Percentiles rank a stretch among this genome's conserved stretches.
phyloP scores from a whole-genome alignment of 2,113 vertebrate genomes.

The Nesogale talazaci region DNA sequence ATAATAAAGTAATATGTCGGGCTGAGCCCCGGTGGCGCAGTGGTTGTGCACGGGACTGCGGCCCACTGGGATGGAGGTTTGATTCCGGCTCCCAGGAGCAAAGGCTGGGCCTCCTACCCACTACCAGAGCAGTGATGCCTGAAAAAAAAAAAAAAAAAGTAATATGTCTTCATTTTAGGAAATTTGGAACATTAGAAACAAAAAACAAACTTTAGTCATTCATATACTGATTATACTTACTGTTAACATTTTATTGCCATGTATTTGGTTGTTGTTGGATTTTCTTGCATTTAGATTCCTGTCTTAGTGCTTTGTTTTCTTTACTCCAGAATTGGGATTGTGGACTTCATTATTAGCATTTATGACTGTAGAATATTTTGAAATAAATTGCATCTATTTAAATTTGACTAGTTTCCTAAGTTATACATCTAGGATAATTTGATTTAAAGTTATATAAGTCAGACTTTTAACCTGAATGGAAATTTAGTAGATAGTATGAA shows the following conservation, averaged over 20 bases:
- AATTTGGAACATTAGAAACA: background rate
- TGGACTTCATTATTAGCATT: conserved; percentile 17
- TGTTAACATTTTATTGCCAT: background rate
- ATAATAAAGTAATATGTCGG: conserved; percentile 17
- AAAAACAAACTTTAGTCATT: conserved; percentile 23
- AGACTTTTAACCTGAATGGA: conserved; percentile 57
- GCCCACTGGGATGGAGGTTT: too few relatives aligned
- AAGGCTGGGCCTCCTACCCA: too few relatives aligned
- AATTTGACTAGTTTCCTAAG: background rate
- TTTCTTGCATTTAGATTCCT: background rate
- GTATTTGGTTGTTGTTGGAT: background rate
- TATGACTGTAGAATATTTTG: background rate
- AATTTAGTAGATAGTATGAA: conserved; percentile 43
- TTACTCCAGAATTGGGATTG: background rate
- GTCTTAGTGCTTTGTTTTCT: background rate
- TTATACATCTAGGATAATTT: conserved; percentile 30
- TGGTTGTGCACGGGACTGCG: too few relatives aligned
- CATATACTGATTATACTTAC: background rate
- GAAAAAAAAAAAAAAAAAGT: too few relatives aligned
- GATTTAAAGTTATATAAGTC: conserved; percentile 54
- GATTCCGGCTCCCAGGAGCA: too few relatives aligned
- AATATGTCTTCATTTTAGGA: conserved; percentile 33
- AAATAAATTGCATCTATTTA: background rate
- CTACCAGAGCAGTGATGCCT: too few relatives aligned
- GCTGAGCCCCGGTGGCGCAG: too few relatives aligned